Conservation (phyloP, 2,888 invertebrate species). For the Nycteola revayana region DNA sequence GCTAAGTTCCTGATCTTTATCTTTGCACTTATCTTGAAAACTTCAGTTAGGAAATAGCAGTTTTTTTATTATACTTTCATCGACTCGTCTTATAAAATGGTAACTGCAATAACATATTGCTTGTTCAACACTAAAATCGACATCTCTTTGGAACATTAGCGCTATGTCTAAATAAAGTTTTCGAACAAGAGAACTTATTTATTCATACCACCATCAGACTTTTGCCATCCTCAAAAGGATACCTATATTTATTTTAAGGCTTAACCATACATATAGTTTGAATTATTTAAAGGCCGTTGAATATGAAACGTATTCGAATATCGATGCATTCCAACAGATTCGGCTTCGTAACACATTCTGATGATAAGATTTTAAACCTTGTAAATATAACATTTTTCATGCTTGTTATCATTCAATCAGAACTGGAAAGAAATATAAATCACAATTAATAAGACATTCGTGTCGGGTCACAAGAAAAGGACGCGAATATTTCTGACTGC, state of each 20-base stretch:
- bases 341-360: no score
- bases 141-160: constrained; percentile 7
- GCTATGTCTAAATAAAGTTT: constrained; percentile 32
- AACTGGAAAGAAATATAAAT: constrained; percentile 19
- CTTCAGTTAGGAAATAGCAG: constrained; percentile 10
- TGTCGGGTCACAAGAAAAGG: constrained; percentile 17
- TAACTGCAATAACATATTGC: constrained; percentile 51
- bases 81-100: constrained; percentile 24
- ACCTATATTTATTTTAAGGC: no score
- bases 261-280: no score
- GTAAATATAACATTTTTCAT: constrained; percentile 4
- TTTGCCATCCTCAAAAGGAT: no score
- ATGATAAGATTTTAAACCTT: neutral
- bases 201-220: no score
- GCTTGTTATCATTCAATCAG: constrained; percentile 17
- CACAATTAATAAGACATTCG: constrained; percentile 30
- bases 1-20: constrained; percentile 12
- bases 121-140: constrained; percentile 43
- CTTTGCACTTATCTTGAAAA: constrained; percentile 9
- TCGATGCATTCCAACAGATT: constrained; percentile 6
- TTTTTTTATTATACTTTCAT: constrained; percentile 18
- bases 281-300: no score
- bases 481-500: constrained; percentile 18
- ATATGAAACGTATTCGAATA: no score
- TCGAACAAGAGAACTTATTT: no score